Evolutionary conservation across 2,888 invertebrate species (phyloP).

Genomic region (Folsomia manolachei): DNA sequence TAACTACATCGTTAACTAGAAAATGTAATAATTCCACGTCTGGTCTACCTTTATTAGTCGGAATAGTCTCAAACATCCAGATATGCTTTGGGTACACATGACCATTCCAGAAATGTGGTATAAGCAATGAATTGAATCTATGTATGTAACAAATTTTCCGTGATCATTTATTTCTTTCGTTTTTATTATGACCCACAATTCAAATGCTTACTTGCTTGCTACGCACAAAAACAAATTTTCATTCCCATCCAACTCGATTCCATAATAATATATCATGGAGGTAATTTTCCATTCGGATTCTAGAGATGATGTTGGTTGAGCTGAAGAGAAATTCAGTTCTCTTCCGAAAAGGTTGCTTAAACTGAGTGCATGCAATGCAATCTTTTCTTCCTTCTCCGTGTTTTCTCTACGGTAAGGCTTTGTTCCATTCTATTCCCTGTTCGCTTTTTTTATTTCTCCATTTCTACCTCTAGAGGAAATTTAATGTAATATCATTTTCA

Average conservation of each 20-base stretch:
- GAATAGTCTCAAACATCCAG: too few relatives aligned
- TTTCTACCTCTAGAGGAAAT: not conserved
- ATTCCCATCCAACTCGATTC: constrained; percentile 17
- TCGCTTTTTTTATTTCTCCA: not conserved
- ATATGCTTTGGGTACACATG: too few relatives aligned
- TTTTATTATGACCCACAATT: not conserved
- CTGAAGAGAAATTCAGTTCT: constrained; percentile 2
- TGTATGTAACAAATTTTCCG: not conserved
- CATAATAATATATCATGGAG: constrained; percentile 17
- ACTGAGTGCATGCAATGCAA: not conserved
- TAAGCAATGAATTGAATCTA: too few relatives aligned
- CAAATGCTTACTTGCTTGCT: not conserved
- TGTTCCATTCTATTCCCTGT: not conserved
- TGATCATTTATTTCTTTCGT: not conserved
- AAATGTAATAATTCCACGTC: too few relatives aligned
- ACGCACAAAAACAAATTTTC: constrained; percentile 6
- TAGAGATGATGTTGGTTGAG: constrained; percentile 12
- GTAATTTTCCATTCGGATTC: constrained; percentile 20
- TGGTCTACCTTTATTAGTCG: too few relatives aligned
- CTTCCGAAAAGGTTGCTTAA: not conserved
- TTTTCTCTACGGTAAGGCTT: not conserved
- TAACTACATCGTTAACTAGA: too few relatives aligned
- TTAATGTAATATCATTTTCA: not conserved
- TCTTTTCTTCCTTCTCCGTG: not conserved
- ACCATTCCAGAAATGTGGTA: too few relatives aligned